These are phyloP conservation scores for Troglohyphantes excavatus DNA, from an alignment of 2,888 invertebrate species.

Conservation along the genomic window DNA sequence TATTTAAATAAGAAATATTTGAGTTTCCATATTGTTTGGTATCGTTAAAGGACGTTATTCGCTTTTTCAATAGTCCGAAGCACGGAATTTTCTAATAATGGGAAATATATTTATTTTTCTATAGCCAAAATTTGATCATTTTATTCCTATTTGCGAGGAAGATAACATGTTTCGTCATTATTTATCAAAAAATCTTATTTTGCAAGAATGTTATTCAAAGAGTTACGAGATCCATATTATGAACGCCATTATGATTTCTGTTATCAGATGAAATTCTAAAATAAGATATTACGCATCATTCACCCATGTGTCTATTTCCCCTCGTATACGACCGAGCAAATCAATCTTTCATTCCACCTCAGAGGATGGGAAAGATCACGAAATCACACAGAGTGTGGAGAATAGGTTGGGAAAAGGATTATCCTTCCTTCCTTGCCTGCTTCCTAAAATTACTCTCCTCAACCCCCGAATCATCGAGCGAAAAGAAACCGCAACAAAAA, in stretches of 20 bases:
- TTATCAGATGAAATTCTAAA: slow-evolving; percentile 24
- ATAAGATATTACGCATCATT: slow-evolving; percentile 33
- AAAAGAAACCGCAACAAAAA: background rate
- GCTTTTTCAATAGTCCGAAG: no score
- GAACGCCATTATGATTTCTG: background rate
- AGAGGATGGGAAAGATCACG: slow-evolving; percentile 18
- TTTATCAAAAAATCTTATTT: background rate
- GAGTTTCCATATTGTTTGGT: no score
- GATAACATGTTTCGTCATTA: no score
- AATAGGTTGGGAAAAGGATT: background rate
- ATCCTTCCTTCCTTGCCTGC: background rate
- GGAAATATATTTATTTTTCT: no score
- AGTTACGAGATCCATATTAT: background rate
- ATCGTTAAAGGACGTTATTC: no score
- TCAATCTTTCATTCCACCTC: slow-evolving; percentile 47
- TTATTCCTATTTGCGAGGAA: no score
- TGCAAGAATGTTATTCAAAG: background rate
- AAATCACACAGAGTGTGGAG: slow-evolving; percentile 12
- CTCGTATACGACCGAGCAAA: background rate
- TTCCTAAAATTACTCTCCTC: no score
- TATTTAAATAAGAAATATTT: no score
- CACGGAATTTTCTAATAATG: no score
- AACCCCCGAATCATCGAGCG: background rate
- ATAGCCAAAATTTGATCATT: no score
- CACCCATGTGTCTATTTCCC: slow-evolving; percentile 14